Evolutionary conservation across 2,797 vertebrate genomes (phyloP).

Genomic region (Sarcoramphus papa): DNA sequence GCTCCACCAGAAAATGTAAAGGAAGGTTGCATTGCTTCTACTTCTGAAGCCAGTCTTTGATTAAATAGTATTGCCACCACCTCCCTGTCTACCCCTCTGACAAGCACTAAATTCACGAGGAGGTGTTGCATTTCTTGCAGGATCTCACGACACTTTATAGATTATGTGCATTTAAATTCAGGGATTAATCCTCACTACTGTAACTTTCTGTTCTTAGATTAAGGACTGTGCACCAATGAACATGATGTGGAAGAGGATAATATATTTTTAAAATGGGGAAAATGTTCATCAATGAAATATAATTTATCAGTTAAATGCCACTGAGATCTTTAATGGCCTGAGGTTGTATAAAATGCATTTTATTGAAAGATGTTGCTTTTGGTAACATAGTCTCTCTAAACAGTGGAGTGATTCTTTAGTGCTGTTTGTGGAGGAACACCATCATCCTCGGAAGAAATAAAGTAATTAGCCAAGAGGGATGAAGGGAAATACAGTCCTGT

Average conservation of each 20-base stretch:
- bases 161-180: neutral
- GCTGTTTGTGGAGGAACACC: neutral
- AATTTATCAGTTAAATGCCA: neutral
- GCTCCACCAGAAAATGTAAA: neutral
- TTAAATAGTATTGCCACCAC: neutral
- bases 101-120: neutral
- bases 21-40: neutral
- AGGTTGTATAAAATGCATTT: neutral
- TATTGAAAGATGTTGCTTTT: neutral
- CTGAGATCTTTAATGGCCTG: neutral
- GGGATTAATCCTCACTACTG: neutral
- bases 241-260: neutral
- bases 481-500: neutral
- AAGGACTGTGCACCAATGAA: neutral
- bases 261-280: neutral
- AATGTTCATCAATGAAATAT: neutral
- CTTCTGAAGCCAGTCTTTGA: neutral
- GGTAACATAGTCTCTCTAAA: neutral
- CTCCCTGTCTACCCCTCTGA: neutral
- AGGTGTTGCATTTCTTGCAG: neutral
- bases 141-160: neutral
- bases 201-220: neutral
- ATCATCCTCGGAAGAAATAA: neutral
- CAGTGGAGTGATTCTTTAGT: neutral
- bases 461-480: neutral